phyloP scores from a whole-genome alignment of 1,140 invertebrate species.

The Drosophila melanogaster region DNA sequence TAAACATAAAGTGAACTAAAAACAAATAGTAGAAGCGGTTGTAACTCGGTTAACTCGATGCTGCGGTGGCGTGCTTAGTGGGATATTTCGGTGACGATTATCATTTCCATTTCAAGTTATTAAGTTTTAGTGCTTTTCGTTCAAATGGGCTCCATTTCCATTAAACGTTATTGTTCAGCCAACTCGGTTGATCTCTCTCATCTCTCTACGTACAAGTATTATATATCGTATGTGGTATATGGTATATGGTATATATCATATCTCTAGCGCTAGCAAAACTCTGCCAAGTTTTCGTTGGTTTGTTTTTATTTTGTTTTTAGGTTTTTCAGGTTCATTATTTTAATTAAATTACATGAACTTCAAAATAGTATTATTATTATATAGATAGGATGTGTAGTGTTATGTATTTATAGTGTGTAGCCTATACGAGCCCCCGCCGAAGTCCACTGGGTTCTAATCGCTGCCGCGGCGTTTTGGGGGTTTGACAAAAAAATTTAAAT shows the following conservation, averaged over 20 bases:
- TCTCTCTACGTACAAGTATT: slow-evolving; percentile 42
- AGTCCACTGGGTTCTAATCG: slow-evolving; percentile 32
- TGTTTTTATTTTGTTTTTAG: slow-evolving; percentile 57
- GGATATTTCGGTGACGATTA: slow-evolving; percentile 43
- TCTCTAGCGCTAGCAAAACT: slow-evolving; percentile 45
- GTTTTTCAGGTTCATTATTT: slow-evolving; percentile 81
- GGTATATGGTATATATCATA: slow-evolving; percentile 5
- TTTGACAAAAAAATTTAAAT: slow-evolving; percentile 77
- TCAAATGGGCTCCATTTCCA: slow-evolving; percentile 7
- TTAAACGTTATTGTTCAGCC: slow-evolving; percentile 49
- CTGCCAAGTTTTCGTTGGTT: slow-evolving; percentile 55
- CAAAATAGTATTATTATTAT: slow-evolving; percentile 82
- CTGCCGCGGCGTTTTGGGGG: slow-evolving; percentile 24
- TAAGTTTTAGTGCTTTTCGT: slow-evolving; percentile 8
- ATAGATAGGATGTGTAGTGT: slow-evolving; percentile 81
- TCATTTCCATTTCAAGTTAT: slow-evolving; percentile 20
- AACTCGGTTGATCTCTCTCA: slow-evolving; percentile 50
- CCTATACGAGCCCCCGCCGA: slow-evolving; percentile 74
- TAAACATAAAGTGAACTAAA: slow-evolving; percentile 83
- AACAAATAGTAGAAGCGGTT: slow-evolving; percentile 64
- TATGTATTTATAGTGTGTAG: slow-evolving; percentile 78
- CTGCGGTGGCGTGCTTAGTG: slow-evolving; percentile 51
- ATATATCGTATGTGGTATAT: slow-evolving; percentile 10
- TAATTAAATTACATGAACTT: slow-evolving; percentile 84
- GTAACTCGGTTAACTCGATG: slow-evolving; percentile 71